A percentile compares a stretch with the other conserved stretches of the same genome.
Evolutionary conservation across 2,888 invertebrate species (phyloP).

Genomic region (Eurytoma californica): DNA sequence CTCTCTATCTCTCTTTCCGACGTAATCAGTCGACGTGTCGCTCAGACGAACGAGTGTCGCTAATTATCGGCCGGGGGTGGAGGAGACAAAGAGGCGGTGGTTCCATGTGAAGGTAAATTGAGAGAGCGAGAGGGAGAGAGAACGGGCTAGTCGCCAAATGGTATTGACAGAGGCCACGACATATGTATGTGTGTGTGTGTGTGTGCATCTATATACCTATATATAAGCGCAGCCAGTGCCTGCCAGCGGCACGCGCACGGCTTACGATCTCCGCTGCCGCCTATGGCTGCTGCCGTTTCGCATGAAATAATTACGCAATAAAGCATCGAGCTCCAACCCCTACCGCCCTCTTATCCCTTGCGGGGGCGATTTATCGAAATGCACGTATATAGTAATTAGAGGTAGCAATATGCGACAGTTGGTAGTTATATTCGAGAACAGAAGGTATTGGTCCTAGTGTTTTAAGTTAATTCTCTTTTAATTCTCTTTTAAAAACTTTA

Average conservation of each 20-base stretch:
- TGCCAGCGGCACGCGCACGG: constrained; percentile 25
- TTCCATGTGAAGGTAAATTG: constrained; percentile 51
- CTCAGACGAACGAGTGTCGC: constrained; percentile 69
- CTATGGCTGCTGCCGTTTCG: neutral
- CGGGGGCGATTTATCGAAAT: constrained; percentile 37
- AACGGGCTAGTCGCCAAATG: constrained; percentile 59
- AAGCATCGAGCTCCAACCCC: constrained; percentile 13
- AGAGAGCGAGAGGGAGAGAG: constrained; percentile 48
- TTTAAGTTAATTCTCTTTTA: no score
- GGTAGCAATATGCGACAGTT: neutral
- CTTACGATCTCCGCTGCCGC: constrained; percentile 50
- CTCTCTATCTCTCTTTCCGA: constrained; percentile 46
- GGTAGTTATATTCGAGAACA: neutral
- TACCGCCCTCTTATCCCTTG: neutral
- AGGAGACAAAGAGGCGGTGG: constrained; percentile 54
- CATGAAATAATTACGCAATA: constrained; percentile 46
- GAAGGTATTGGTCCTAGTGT: neutral
- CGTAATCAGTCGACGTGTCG: constrained; percentile 69
- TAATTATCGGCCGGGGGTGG: constrained; percentile 66
- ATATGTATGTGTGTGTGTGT: neutral
- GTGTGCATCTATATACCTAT: neutral
- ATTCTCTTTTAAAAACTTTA: no score
- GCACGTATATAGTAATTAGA: constrained; percentile 25
- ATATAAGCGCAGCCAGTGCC: neutral
- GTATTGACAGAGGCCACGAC: constrained; percentile 61